Base-by-base conservation (phyloP, 1,140 invertebrate genomes). In the Drosophila prosaltans region DNA sequence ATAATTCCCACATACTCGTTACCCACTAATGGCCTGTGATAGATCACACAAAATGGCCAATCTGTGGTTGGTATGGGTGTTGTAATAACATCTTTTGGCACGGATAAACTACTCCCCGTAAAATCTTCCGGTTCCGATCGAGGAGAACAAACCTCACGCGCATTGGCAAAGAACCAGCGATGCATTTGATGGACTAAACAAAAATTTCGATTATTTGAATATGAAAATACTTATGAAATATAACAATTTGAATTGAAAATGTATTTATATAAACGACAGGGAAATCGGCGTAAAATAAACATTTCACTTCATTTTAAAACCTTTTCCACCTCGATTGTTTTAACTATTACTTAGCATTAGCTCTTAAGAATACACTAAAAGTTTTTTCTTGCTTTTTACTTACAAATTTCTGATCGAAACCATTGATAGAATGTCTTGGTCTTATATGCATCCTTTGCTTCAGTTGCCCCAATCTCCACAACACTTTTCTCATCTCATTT, bases 1-100 rank as follows among this genome's bases (percentile, higher is more conserved):
- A 84, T 85, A 0, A 94, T 80, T 48, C 92, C 93, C 2, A 93
- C 58, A 11, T 73, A 69, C 88, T 94, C 93, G 24, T 92, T 92
- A 28, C 88, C 83, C 2, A 28, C 16, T 11, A 91, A 26, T 0
- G 1, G 24, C 1, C 1, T 1, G 0, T 68, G 21, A 2, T 60
- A 69, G 5, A 9, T 16, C 16, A 89, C 89, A 39, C 74, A 71
- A 36, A 91, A 91, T 5, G 78, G 79, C 78, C 88, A 91, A 3
- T 78, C 71, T 9, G 74, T 64, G 4, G 70, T 74, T 5, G 67
- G 57, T n/a, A 70, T 30, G 4, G 57, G 7, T 0, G 40, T 45
- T 3, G 40, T 10, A 7, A 1, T 16, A 4, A 9, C 3, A 7
- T 11, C 9, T 0, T 11, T 1, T 2, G 26, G 30, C 2, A 72